Percentiles rank a stretch among this genome's conserved stretches.
phyloP scores from a whole-genome alignment of 2,113 vertebrate species.

The Rhizomys pruinosus region DNA sequence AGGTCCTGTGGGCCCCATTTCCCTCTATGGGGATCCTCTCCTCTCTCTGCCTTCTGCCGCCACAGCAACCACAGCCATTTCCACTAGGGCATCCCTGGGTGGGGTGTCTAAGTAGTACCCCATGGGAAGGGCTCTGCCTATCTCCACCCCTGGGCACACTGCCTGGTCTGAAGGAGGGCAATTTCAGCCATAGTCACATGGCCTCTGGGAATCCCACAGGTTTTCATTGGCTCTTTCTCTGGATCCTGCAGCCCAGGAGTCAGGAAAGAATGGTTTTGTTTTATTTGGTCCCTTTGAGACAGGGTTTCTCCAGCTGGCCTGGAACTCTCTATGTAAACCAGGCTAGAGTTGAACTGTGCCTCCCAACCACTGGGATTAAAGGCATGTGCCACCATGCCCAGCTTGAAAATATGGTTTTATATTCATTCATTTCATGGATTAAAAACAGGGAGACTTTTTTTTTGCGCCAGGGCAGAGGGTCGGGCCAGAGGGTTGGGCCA shows the following conservation, averaged over 20 bases:
- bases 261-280: neutral
- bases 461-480: too few species aligned
- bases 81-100: neutral
- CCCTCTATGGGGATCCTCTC: neutral
- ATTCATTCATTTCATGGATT: neutral
- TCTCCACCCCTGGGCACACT: too few species aligned
- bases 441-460: too few species aligned
- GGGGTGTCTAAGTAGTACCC: accelerated
- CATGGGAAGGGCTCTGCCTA: neutral
- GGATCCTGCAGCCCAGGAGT: too few species aligned
- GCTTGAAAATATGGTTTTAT: too few species aligned
- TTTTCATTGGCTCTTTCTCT: neutral
- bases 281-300: too few species aligned
- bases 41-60: neutral
- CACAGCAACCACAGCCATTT: neutral
- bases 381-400: too few species aligned
- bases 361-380: too few species aligned
- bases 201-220: neutral
- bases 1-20: accelerated
- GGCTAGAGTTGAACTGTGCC: too few species aligned
- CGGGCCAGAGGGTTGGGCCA: too few species aligned
- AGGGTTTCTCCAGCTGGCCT: too few species aligned
- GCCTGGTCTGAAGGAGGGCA: neutral
- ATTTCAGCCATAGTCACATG: accelerated
- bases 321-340: too few species aligned